These are phyloP conservation scores for Nibea coibor DNA, from an alignment of 2,113 vertebrate genomes.

Conservation along the genomic window DNA sequence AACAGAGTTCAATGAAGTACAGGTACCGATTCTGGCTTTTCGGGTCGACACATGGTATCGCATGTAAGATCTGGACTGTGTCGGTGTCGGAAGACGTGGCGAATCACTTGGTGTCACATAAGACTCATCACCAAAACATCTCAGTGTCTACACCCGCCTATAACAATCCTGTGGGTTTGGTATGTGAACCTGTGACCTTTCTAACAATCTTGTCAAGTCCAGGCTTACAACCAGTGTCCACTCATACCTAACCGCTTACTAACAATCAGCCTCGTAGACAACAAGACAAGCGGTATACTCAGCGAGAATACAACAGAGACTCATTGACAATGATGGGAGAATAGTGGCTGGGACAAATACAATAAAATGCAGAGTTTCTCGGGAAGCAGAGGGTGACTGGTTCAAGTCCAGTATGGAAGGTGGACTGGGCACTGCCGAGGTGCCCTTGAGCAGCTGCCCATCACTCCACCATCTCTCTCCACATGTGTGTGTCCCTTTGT, in stretches of 20 bases:
- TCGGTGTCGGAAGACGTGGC: neutral
- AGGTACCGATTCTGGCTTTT: neutral
- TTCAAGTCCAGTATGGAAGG: too few relatives aligned
- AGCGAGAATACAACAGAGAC: conserved; percentile 19
- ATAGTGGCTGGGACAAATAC: conserved; percentile 27
- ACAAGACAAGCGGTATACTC: conserved; percentile 22
- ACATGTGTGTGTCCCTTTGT: too few relatives aligned
- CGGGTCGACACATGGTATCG: neutral
- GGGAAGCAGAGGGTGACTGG: too few relatives aligned
- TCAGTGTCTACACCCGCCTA: neutral
- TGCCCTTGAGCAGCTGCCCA: too few relatives aligned
- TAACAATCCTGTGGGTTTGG: neutral
- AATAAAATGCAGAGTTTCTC: conserved; percentile 1
- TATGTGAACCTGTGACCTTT: conserved; percentile 47
- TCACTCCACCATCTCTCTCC: too few relatives aligned
- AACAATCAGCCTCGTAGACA: conserved; percentile 23
- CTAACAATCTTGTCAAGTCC: conserved; percentile 20
- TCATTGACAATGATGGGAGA: neutral
- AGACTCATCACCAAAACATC: conserved; percentile 14
- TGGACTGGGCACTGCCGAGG: too few relatives aligned
- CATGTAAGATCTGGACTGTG: neutral
- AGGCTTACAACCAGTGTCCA: conserved; percentile 3
- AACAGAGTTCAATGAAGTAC: neutral
- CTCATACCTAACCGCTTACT: neutral
- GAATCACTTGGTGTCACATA: neutral